These are phyloP conservation scores for Achlya flavicornis DNA, from an alignment of 2,888 invertebrate species.

Conservation along the genomic window DNA sequence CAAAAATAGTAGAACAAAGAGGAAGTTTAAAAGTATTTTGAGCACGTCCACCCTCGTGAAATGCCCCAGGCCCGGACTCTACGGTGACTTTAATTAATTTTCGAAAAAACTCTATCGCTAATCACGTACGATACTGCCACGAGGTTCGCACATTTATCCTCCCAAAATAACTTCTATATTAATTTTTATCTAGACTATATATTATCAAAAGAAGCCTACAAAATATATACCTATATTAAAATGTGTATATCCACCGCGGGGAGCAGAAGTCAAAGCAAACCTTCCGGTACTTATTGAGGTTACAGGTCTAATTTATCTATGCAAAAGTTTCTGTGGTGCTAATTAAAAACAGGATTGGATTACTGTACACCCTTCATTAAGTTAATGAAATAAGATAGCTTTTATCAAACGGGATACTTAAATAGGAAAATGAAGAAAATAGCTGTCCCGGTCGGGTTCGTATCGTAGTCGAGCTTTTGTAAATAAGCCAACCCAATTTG, in stretches of 20 bases:
- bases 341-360: slow-evolving; percentile 67
- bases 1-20: slow-evolving; percentile 64
- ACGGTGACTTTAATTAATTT: slow-evolving; percentile 74
- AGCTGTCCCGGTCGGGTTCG: slow-evolving; percentile 34
- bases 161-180: background rate
- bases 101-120: slow-evolving; percentile 62
- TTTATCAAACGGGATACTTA: slow-evolving; percentile 55
- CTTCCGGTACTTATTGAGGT: slow-evolving; percentile 16
- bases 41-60: slow-evolving; percentile 64
- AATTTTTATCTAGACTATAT: background rate
- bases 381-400: slow-evolving; percentile 73
- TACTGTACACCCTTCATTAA: slow-evolving; percentile 66
- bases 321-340: slow-evolving; percentile 49
- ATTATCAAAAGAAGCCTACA: background rate
- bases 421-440: slow-evolving; percentile 57
- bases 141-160: slow-evolving; percentile 33
- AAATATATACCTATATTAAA: background rate
- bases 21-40: slow-evolving; percentile 68
- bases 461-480: slow-evolving; percentile 27
- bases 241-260: slow-evolving; percentile 5
- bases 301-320: slow-evolving; percentile 33
- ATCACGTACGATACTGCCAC: slow-evolving; percentile 50
- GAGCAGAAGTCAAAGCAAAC: slow-evolving; percentile 2
- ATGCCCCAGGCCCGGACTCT: slow-evolving; percentile 45
- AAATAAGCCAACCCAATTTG: slow-evolving; percentile 46